Conservation (phyloP, 1,140 invertebrate genomes). For the Gonatopus flavifemur region DNA sequence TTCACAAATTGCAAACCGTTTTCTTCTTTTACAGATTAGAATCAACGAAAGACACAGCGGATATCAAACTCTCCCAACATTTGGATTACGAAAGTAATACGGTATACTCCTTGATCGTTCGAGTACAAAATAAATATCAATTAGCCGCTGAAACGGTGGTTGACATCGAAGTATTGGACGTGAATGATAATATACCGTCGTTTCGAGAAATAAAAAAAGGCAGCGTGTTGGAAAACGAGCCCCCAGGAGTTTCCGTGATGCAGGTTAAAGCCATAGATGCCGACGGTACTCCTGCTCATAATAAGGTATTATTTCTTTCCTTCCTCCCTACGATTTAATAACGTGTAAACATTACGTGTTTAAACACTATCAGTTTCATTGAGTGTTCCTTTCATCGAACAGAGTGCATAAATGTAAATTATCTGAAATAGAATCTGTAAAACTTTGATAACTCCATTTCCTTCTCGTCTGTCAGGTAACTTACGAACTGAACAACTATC, state of each 20-base stretch:
- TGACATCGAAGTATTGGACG: constrained; percentile 76
- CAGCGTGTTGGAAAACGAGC: constrained; percentile 82
- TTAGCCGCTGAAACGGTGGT: constrained; percentile 76
- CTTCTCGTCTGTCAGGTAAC: constrained; percentile 60
- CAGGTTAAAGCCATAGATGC: constrained; percentile 83
- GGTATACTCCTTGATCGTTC: constrained; percentile 79
- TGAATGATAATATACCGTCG: constrained; percentile 85
- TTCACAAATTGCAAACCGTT: too few relatives aligned
- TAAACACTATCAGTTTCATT: background rate
- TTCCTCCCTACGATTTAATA: background rate
- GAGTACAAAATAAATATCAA: constrained; percentile 79
- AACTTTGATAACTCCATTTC: background rate
- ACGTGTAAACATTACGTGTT: background rate
- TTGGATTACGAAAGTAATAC: constrained; percentile 83
- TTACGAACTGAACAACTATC: constrained; percentile 71
- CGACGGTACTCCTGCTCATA: constrained; percentile 80
- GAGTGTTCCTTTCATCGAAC: background rate
- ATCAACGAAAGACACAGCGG: constrained; percentile 68
- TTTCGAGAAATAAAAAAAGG: constrained; percentile 78
- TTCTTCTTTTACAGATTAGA: constrained; percentile 63
- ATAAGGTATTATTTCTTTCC: constrained; percentile 59
- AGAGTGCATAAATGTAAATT: background rate
- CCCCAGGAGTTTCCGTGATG: constrained; percentile 77
- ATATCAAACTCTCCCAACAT: constrained; percentile 70
- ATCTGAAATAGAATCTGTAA: background rate